phyloP scores from a whole-genome alignment of 2,888 invertebrate species.

The Ctena decussata region DNA sequence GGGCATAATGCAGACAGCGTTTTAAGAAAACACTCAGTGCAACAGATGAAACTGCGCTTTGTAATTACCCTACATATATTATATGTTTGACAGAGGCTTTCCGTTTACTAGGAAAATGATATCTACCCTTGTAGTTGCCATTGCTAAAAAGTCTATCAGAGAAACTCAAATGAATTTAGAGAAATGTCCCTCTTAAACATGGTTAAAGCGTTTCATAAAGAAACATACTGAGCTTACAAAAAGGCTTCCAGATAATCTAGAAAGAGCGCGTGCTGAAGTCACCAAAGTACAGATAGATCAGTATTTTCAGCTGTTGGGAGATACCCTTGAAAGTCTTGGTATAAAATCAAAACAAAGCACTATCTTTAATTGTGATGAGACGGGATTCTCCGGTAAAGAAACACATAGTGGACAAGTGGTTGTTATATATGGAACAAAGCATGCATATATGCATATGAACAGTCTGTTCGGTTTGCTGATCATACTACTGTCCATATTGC shows the following conservation, averaged over 20 bases:
- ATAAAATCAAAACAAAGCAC: not conserved
- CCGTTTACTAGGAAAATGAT: not conserved
- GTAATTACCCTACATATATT: not conserved
- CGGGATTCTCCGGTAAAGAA: not conserved
- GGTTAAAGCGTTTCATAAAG: not conserved
- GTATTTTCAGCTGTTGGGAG: not conserved
- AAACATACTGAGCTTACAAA: not conserved
- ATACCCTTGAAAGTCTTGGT: not conserved
- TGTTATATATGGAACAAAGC: too few species aligned
- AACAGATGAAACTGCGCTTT: not conserved
- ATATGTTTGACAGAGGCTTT: conserved; percentile 7
- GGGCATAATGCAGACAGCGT: not conserved
- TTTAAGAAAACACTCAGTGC: not conserved
- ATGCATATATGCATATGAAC: too few species aligned
- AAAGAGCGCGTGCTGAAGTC: not conserved
- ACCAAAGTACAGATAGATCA: not conserved
- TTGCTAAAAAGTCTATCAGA: not conserved
- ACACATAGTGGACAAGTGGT: too few species aligned
- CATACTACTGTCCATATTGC: too few species aligned
- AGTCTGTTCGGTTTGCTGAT: too few species aligned
- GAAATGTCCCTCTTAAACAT: not conserved
- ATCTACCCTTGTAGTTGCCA: not conserved
- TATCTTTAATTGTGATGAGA: not conserved
- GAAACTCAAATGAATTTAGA: not conserved
- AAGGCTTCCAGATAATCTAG: not conserved